A percentile compares a stretch with the other conserved stretches of the same genome.
Conservation (phyloP, 2,888 invertebrate species). For the Harpalus rufipes region DNA sequence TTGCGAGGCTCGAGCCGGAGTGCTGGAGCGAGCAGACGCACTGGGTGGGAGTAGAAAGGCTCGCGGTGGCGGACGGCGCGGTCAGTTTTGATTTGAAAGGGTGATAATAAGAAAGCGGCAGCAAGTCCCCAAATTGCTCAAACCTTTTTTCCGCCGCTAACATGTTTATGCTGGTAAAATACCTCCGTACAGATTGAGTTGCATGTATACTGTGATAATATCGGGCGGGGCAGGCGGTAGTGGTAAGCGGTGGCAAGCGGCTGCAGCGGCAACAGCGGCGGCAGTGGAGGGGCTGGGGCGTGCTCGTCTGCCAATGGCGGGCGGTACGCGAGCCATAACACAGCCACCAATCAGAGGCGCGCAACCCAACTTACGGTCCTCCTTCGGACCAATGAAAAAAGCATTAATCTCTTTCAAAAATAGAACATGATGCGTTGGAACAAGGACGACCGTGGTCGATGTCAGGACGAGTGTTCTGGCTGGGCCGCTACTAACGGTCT, state of each 20-base stretch:
- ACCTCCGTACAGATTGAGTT: slow-evolving; percentile 77
- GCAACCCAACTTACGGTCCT: slow-evolving; percentile 73
- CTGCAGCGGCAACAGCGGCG: background rate
- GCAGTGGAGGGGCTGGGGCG: slow-evolving; percentile 57
- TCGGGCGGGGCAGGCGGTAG: slow-evolving; percentile 72
- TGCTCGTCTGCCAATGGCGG: slow-evolving; percentile 73
- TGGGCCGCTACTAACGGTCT: slow-evolving; percentile 72
- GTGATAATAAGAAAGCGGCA: slow-evolving; percentile 68
- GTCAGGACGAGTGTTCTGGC: slow-evolving; percentile 57
- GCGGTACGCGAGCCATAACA: slow-evolving; percentile 73
- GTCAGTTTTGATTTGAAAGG: slow-evolving; percentile 67
- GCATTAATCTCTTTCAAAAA: slow-evolving; percentile 79
- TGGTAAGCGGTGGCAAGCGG: slow-evolving; percentile 33
- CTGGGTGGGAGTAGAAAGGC: slow-evolving; percentile 57
- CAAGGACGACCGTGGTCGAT: slow-evolving; percentile 70
- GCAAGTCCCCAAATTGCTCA: slow-evolving; percentile 68
- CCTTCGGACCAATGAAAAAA: slow-evolving; percentile 78
- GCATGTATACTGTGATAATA: slow-evolving; percentile 76
- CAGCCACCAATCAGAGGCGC: slow-evolving; percentile 75
- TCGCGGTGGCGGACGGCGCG: background rate
- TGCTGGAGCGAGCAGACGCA: slow-evolving; percentile 50
- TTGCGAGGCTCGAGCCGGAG: slow-evolving; percentile 36
- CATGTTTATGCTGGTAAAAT: slow-evolving; percentile 77
- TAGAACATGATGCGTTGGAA: slow-evolving; percentile 76
- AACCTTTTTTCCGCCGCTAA: slow-evolving; percentile 76